Conservation (phyloP, 2,113 vertebrate species). For the Rhinogobius similis region DNA sequence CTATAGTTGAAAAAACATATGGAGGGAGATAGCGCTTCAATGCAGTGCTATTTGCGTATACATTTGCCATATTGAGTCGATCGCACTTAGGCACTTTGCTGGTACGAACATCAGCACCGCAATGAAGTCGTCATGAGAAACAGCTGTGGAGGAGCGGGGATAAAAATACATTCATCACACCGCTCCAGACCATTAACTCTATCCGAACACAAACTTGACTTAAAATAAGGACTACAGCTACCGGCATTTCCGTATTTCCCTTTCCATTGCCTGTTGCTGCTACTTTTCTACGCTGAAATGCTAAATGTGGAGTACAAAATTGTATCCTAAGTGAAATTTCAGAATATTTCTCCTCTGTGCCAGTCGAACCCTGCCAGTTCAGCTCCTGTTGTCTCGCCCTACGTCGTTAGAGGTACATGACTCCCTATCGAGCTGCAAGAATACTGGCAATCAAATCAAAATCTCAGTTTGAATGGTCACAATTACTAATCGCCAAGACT, state of each 20-base stretch:
- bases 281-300: background rate
- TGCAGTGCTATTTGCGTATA: slow-evolving; percentile 3
- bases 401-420: too few relatives aligned
- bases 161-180: slow-evolving; percentile 45
- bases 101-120: slow-evolving; percentile 47
- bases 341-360: too few relatives aligned
- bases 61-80: slow-evolving; percentile 39
- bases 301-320: background rate
- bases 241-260: slow-evolving; percentile 16
- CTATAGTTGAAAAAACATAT: slow-evolving; percentile 12
- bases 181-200: slow-evolving; percentile 37
- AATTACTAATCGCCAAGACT: too few relatives aligned
- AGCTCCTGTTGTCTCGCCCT: too few relatives aligned
- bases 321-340: background rate
- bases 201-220: slow-evolving; percentile 15
- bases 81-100: slow-evolving; percentile 32
- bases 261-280: slow-evolving; percentile 4
- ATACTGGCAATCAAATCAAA: too few relatives aligned
- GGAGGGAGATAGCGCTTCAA: background rate
- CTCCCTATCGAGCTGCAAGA: too few relatives aligned
- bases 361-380: too few relatives aligned
- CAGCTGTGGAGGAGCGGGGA: slow-evolving; percentile 30
- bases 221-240: slow-evolving; percentile 31
- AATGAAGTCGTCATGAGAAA: slow-evolving; percentile 47
- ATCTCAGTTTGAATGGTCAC: too few relatives aligned